phyloP scores from a whole-genome alignment of 2,888 invertebrate genomes.

The Latrodectus elegans region DNA sequence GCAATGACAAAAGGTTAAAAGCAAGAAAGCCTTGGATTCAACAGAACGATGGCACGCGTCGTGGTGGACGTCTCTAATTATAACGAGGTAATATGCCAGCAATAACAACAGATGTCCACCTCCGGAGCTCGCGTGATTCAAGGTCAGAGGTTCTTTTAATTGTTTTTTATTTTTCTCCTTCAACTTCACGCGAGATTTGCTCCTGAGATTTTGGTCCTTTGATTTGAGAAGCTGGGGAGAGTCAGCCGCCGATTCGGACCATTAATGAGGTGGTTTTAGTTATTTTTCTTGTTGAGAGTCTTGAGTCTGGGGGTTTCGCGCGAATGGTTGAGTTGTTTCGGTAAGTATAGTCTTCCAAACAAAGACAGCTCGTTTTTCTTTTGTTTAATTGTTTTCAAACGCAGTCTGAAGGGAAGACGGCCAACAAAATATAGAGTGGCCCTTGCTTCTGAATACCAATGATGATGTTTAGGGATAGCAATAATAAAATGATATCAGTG shows the following conservation, averaged over 20 bases:
- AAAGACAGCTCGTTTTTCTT: too few relatives aligned
- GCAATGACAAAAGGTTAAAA: neutral
- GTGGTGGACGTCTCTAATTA: constrained; percentile 46
- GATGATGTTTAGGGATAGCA: too few relatives aligned
- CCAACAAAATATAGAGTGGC: too few relatives aligned
- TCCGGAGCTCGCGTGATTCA: constrained; percentile 19
- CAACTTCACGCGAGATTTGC: constrained; percentile 27
- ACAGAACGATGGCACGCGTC: constrained; percentile 30
- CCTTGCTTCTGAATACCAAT: too few relatives aligned
- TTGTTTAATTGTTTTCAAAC: too few relatives aligned
- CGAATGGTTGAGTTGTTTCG: neutral
- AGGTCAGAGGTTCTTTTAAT: constrained; percentile 30
- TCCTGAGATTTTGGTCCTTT: constrained; percentile 9
- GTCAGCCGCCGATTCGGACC: neutral
- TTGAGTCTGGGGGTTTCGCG: neutral
- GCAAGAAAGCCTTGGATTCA: constrained; percentile 25
- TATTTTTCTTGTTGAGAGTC: neutral
- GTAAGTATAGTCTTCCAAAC: neutral
- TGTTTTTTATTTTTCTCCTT: neutral
- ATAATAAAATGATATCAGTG: too few relatives aligned
- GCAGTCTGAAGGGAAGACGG: too few relatives aligned
- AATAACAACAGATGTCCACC: constrained; percentile 31
- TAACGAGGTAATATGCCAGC: constrained; percentile 15
- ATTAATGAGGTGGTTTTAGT: neutral
- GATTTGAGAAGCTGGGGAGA: neutral